Evolutionary conservation across 2,113 vertebrate genomes (phyloP).

Genomic region (Brachypteracias leptosomus): DNA sequence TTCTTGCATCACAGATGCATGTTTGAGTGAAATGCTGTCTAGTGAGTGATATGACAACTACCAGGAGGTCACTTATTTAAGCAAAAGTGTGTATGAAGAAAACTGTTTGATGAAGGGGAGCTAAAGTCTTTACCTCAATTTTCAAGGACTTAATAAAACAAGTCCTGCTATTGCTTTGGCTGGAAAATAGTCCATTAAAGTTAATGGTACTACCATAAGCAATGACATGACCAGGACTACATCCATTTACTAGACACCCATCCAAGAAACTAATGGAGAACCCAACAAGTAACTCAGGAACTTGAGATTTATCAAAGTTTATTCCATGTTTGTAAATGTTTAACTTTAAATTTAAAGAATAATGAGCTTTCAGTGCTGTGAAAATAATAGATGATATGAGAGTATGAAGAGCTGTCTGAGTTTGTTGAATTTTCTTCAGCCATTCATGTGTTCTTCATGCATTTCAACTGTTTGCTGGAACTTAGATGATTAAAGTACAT

Average conservation of each 20-base stretch:
- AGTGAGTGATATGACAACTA: background rate
- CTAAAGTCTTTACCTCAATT: background rate
- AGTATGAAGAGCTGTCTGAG: background rate
- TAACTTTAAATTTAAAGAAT: background rate
- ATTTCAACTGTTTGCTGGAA: background rate
- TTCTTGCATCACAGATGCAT: background rate
- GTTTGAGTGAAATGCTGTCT: background rate
- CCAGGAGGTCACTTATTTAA: background rate
- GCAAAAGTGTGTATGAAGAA: background rate
- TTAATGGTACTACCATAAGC: background rate
- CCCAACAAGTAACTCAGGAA: background rate
- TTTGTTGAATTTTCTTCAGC: background rate
- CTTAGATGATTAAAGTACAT: background rate
- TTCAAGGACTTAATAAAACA: background rate
- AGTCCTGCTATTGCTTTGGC: background rate
- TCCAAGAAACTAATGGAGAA: background rate
- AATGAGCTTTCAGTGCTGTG: background rate
- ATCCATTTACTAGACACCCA: background rate
- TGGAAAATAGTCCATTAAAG: background rate
- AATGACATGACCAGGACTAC: background rate
- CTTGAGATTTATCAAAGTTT: background rate
- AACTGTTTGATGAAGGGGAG: background rate
- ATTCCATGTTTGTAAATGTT: background rate
- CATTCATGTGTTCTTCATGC: background rate
- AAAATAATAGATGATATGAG: background rate